phyloP scores from a whole-genome alignment of 2,797 vertebrate species.

The Coilia nasus region DNA sequence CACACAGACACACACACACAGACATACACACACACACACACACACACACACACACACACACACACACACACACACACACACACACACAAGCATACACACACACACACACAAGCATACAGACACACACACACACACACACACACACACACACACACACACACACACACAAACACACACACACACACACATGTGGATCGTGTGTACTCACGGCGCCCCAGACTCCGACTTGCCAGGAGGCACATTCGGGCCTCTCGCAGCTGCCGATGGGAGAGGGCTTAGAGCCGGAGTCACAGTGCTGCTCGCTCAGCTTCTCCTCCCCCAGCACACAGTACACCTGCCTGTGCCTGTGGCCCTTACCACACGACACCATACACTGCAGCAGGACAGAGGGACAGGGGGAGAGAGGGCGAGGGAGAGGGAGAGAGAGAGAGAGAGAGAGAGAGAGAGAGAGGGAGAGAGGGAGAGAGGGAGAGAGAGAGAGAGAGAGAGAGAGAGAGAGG shows the following conservation, averaged over 20 bases:
- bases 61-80: neutral
- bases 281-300: conserved; percentile 82
- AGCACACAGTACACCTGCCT: conserved; percentile 84
- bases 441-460: too few relatives aligned
- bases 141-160: neutral
- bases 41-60: conserved; percentile 7
- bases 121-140: neutral
- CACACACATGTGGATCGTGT: neutral
- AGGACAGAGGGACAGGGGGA: neutral
- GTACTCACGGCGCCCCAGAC: conserved; percentile 90
- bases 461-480: too few relatives aligned
- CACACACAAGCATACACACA: neutral
- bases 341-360: conserved; percentile 86
- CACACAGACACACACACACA: neutral
- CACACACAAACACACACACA: neutral
- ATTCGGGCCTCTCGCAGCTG: conserved; percentile 83
- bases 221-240: conserved; percentile 90
- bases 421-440: conserved; percentile 8
- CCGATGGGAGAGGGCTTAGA: conserved; percentile 78
- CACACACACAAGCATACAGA: neutral
- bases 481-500: too few relatives aligned
- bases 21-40: conserved; percentile 20
- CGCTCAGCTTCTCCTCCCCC: conserved; percentile 79
- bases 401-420: neutral
- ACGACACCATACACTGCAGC: conserved; percentile 87